A percentile compares a stretch with the other conserved stretches of the same genome.
Evolutionary conservation across 2,888 invertebrate species (phyloP).

Genomic region (Mythimna lalbum): DNA sequence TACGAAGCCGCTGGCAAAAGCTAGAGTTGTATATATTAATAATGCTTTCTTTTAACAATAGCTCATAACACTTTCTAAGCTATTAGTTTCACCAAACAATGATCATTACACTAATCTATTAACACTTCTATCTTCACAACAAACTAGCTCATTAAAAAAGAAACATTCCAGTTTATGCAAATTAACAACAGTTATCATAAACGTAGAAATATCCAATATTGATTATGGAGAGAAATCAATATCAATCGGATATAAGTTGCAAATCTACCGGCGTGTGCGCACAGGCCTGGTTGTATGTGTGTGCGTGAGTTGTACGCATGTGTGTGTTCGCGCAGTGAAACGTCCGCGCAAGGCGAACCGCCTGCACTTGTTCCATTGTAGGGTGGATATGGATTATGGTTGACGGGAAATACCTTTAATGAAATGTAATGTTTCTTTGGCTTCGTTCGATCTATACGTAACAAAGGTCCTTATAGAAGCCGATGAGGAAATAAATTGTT

Average conservation of each 20-base stretch:
- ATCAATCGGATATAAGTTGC: slow-evolving; percentile 57
- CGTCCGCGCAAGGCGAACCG: slow-evolving; percentile 84
- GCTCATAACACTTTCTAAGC: background rate
- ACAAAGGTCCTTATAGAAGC: too few species aligned
- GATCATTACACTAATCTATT: background rate
- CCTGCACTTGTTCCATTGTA: slow-evolving; percentile 76
- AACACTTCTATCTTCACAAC: background rate
- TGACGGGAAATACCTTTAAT: background rate
- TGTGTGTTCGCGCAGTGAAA: slow-evolving; percentile 75
- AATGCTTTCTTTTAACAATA: slow-evolving; percentile 1
- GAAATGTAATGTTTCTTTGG: too few species aligned
- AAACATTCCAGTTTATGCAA: slow-evolving; percentile 28
- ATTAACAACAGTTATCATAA: slow-evolving; percentile 45
- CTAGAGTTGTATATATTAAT: background rate
- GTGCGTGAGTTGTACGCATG: slow-evolving; percentile 24
- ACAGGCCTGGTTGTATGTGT: background rate
- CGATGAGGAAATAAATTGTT: too few species aligned
- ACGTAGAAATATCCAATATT: slow-evolving; percentile 52
- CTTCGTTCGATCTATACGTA: too few species aligned
- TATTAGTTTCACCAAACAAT: background rate
- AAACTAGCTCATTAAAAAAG: background rate
- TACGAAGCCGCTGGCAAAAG: too few species aligned
- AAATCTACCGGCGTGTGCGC: slow-evolving; percentile 49
- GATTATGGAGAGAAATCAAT: slow-evolving; percentile 65
- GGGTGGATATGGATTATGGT: slow-evolving; percentile 63